Evolutionary conservation across 2,113 vertebrate species (phyloP).

Genomic region (Syrrhaptes paradoxus): DNA sequence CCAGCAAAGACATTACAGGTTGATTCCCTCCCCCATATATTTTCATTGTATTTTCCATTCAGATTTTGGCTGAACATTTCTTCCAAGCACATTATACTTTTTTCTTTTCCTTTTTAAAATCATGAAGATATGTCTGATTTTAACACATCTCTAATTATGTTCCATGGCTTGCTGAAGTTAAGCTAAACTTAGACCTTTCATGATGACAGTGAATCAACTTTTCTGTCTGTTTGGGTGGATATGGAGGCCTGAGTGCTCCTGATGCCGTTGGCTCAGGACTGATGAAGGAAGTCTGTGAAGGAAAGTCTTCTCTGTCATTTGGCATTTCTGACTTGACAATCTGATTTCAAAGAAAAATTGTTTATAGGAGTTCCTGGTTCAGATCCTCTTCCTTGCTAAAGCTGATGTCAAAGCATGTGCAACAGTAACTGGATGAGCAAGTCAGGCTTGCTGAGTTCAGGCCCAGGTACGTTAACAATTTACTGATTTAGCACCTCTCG

Average conservation of each 20-base stretch:
- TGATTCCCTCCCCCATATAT: neutral
- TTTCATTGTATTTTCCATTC: neutral
- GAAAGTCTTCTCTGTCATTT: conserved; percentile 14
- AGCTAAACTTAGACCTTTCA: neutral
- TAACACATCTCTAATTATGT: neutral
- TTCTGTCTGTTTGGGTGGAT: neutral
- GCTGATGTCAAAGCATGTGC: conserved; percentile 4
- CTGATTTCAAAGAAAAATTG: conserved; percentile 42
- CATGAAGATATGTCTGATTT: neutral
- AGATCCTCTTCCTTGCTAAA: conserved; percentile 29
- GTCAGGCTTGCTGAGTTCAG: conserved; percentile 40
- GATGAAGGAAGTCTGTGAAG: neutral
- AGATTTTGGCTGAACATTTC: neutral
- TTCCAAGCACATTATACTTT: neutral
- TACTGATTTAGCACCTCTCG: conserved; percentile 23
- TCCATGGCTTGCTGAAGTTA: neutral
- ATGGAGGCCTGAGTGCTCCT: neutral
- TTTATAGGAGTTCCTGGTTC: conserved; percentile 60
- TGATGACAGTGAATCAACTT: neutral
- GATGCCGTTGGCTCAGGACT: neutral
- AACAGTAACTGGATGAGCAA: conserved; percentile 48
- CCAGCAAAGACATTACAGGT: neutral
- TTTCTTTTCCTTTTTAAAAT: neutral
- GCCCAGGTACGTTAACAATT: conserved; percentile 31
- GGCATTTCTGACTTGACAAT: conserved; percentile 38